These are phyloP conservation scores for Rhabdornis inornatus DNA, from an alignment of 2,113 vertebrate genomes.

Conservation along the genomic window DNA sequence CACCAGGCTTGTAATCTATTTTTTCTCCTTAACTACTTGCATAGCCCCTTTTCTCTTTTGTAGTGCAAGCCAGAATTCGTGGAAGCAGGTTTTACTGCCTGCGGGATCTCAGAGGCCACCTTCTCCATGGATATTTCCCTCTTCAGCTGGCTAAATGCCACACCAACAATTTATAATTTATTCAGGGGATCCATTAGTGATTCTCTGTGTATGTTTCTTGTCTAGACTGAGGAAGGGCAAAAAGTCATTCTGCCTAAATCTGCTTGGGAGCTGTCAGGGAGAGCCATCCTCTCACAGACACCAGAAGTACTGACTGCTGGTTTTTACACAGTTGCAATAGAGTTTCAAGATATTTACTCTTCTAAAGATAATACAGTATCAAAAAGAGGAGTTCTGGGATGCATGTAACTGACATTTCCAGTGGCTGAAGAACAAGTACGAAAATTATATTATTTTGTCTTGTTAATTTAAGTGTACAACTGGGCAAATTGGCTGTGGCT, in stretches of 20 bases:
- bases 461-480: neutral
- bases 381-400: conserved; percentile 69
- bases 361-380: conserved; percentile 24
- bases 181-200: neutral
- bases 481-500: neutral
- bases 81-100: conserved; percentile 28
- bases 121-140: neutral
- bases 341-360: conserved; percentile 62
- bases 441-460: neutral
- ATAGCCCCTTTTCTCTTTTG: conserved; percentile 9
- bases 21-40: neutral
- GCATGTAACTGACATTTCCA: conserved; percentile 62
- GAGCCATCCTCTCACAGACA: conserved; percentile 54
- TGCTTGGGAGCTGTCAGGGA: conserved; percentile 38
- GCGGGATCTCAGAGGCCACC: neutral
- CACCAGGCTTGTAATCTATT: neutral
- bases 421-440: conserved; percentile 74
- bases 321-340: conserved; percentile 53
- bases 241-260: conserved; percentile 12
- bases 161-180: neutral
- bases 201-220: conserved; percentile 23
- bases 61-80: conserved; percentile 7
- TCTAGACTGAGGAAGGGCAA: conserved; percentile 73
- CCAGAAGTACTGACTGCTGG: conserved; percentile 45
- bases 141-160: neutral